These are phyloP conservation scores for Lamellibrachia satsuma DNA, from an alignment of 2,888 invertebrate genomes.

Conservation along the genomic window DNA sequence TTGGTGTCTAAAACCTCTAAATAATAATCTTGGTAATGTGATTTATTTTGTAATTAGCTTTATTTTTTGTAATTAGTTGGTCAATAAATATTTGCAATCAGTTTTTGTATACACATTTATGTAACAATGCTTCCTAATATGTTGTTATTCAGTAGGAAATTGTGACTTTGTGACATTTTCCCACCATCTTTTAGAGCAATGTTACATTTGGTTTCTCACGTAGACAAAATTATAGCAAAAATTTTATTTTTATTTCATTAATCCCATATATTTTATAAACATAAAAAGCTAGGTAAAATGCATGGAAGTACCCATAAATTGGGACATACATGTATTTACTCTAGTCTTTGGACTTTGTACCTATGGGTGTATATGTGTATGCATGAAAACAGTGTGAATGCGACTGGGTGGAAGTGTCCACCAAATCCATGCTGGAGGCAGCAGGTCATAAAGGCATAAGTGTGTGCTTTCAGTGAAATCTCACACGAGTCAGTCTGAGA, in stretches of 20 bases:
- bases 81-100: not conserved
- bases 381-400: not conserved
- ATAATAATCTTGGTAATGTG: not conserved
- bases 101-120: not conserved
- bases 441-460: not conserved
- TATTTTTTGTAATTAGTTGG: not conserved
- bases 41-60: not conserved
- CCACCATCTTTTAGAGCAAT: not conserved
- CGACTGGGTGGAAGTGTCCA: not conserved
- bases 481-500: constrained; percentile 3
- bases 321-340: no score
- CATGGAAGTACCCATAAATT: no score
- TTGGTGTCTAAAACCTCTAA: not conserved
- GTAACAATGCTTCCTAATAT: not conserved
- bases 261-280: no score
- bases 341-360: no score
- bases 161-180: no score
- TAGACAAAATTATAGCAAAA: not conserved
- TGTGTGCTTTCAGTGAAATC: not conserved
- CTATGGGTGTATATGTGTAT: no score
- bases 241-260: no score
- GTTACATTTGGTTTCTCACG: not conserved
- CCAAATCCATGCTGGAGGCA: not conserved
- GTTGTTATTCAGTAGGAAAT: no score
- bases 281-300: not conserved